Percentiles rank a stretch among this genome's conserved stretches.
These are phyloP conservation scores for Psilopsiagon aurifrons DNA, from an alignment of 2,113 vertebrate genomes.

Conservation along the genomic window DNA sequence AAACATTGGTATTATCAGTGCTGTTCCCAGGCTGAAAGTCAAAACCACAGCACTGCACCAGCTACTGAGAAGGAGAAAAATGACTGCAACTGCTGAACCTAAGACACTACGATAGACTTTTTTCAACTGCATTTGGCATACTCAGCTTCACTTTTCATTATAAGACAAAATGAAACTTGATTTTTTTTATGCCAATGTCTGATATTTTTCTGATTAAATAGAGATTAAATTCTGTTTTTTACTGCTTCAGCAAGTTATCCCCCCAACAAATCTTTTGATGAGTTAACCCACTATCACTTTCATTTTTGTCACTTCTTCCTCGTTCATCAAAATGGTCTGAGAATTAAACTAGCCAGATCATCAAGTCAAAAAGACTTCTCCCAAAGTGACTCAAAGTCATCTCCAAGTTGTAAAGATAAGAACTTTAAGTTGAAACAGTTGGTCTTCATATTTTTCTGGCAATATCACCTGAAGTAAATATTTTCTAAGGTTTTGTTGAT, in stretches of 20 bases:
- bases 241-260: not conserved
- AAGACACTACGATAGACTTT: not conserved
- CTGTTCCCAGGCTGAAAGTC: no score
- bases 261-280: not conserved
- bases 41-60: no score
- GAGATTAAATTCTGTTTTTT: not conserved
- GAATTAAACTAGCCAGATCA: not conserved
- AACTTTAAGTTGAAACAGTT: not conserved
- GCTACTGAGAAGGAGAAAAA: no score
- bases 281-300: not conserved
- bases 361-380: not conserved
- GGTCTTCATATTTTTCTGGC: not conserved
- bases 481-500: not conserved
- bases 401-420: not conserved
- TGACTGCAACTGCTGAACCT: no score
- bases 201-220: not conserved
- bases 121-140: not conserved
- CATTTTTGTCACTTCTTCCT: not conserved
- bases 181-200: not conserved
- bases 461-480: not conserved
- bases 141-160: not conserved
- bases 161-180: not conserved
- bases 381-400: not conserved
- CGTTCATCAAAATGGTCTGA: not conserved
- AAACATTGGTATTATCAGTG: no score